Base-by-base conservation (phyloP, 2,888 invertebrate species). In the Lissocephala sabroskyi region DNA sequence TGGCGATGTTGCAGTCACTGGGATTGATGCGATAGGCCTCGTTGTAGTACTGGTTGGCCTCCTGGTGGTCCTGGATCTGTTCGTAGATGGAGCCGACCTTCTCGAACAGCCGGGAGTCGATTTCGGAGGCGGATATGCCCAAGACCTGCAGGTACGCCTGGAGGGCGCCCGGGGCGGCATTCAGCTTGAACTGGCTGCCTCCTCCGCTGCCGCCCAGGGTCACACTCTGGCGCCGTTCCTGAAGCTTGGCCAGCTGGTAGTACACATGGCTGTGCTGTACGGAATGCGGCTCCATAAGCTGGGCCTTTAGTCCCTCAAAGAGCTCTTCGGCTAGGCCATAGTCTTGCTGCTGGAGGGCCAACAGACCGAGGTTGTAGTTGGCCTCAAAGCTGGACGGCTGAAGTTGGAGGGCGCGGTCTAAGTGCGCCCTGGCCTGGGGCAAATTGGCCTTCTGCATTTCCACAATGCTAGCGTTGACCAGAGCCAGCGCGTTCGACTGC, bases 1-100 rank as follows among this genome's bases (percentile, higher is more conserved):
- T 93, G 58, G 96, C 92, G 1, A 94, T 93, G 40, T 90, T 89
- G 46, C 82, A 76, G 73, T 83, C 81, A 52, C 82, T 82, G 17
- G 84, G 84, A 55, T 83, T 83, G 19, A 84, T 78, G 41, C 81
- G 80, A 57, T 81, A 83, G 0, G 83, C 83, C 51, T 84, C 84
- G 28, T 82, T 82, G 44, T 81, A 82, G 57, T 83, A 84, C 46
- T 84, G 83, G 57, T 82, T 83, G 0, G 96, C 95, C 81, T 94
- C 94, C 68, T 94, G 94, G 63, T 95, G 91, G 85, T 99, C 98
- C 1, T 95, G 96, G 75, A 94, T 90, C 51, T 89, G 90, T 75
- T 96, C 96, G 81, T 95, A 96, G 73, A 98, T 88, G 75, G 94
- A 91, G 0, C 97, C 98, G 46, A 98, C 88, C 79, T 95, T 94